Base-by-base conservation (phyloP, 2,113 vertebrate species). In the Boulengeromyrus knoepffleri region DNA sequence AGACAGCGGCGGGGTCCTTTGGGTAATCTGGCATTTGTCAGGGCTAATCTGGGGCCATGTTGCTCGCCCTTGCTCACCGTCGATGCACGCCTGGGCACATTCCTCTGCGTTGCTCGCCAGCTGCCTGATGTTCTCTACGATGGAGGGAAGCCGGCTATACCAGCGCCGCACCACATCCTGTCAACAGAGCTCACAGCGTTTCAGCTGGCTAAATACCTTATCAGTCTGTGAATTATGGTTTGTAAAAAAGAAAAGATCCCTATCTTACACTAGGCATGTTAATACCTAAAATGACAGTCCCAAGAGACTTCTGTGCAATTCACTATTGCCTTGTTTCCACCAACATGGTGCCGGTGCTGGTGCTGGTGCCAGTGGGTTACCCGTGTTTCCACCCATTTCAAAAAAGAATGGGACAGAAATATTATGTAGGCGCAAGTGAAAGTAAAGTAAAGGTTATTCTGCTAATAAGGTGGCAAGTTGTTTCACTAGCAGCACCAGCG, bases 111-210 rank as follows among this genome's bases (percentile, higher is more conserved):
- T 99, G 77, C 49, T 94, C 92, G 98, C 97, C 89, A 99, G 94
- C 42, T 94, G 94, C 0, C 93, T 92, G 0, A 95, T 92, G 0
- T 98, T 99, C 45, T 94, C 94, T 24, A 99, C 96, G 0, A 96
- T 93, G 0, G 93, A 92, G 0, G 98, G 97, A 89, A 97, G 93
- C 70, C 98, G 96, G 80, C 97, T 97, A 0, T 99, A 99, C 99
- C 99, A 99, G 93, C 95, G 98, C 46, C 99, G 96, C 7, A 99
- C 95, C 89, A 99, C 98, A 0, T 99, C 98, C 99, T 99, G 92
- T 50, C 92, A 87, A 56, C 4, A 62, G 10, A 15, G 83, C 13
- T 10, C 3, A 49, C n/a, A 53, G 70, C 31, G 87, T 15, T 31
- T 56, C 70, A 74, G 70, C n/a, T 39, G 70, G 12, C 31, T 31